phyloP scores from a whole-genome alignment of 2,113 vertebrate genomes.

The Aegithalos caudatus region DNA sequence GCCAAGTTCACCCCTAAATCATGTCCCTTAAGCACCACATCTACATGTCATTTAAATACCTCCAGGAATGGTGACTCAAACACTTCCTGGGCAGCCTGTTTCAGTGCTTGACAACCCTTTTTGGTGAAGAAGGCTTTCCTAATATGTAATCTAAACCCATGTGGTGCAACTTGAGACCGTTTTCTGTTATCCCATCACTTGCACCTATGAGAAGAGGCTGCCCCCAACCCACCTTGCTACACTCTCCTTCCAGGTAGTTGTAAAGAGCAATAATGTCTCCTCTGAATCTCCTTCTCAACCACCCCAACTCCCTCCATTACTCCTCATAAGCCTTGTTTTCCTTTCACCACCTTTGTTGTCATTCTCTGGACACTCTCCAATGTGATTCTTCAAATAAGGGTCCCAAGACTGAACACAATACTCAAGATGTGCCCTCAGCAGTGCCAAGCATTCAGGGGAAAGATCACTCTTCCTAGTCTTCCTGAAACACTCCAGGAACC shows the following conservation, averaged over 20 bases:
- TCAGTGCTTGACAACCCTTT: background rate
- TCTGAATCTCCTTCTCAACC: background rate
- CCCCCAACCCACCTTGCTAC: fast-evolving
- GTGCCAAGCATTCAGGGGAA: no score
- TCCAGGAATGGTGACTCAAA: background rate
- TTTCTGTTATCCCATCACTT: background rate
- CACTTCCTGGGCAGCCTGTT: background rate
- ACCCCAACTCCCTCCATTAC: background rate
- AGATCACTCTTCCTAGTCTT: no score
- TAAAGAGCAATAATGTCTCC: background rate
- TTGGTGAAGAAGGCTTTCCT: background rate
- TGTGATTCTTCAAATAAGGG: background rate
- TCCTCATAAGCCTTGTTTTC: background rate
- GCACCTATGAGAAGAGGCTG: background rate
- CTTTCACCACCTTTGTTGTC: background rate
- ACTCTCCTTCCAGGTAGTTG: background rate
- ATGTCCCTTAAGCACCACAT: background rate
- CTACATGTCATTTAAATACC: background rate
- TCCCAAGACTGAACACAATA: background rate
- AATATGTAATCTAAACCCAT: background rate
- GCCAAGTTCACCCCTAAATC: background rate
- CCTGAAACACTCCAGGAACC: background rate
- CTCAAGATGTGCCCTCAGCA: background rate
- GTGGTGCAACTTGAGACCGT: background rate
- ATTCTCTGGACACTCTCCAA: background rate